Evolutionary conservation across 2,888 invertebrate species (phyloP).

Genomic region (Machimus atricapillus): DNA sequence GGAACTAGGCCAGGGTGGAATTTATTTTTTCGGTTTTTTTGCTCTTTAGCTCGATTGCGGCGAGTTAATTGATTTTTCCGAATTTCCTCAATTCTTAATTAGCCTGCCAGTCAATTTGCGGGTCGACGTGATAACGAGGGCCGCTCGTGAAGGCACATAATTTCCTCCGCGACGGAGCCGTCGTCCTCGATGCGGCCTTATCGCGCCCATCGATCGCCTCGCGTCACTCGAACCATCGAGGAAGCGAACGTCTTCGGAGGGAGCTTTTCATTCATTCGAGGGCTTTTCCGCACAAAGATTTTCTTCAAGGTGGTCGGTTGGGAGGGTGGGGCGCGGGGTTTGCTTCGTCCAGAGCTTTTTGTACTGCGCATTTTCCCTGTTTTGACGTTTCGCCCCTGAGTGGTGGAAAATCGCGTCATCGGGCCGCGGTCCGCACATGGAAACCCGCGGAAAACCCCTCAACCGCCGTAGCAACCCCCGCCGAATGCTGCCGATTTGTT

Average conservation of each 20-base stretch:
- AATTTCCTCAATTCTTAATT: not conserved
- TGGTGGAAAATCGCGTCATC: conserved; percentile 31
- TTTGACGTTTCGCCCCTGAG: conserved; percentile 8
- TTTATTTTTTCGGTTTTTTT: not conserved
- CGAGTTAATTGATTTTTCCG: not conserved
- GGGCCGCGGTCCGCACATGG: not conserved
- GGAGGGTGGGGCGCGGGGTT: not conserved
- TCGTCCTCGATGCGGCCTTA: not conserved
- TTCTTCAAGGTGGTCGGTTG: not conserved
- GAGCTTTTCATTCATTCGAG: conserved; percentile 23
- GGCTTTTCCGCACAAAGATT: not conserved
- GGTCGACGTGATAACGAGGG: not conserved
- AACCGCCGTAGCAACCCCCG: not conserved
- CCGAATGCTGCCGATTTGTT: conserved; percentile 17
- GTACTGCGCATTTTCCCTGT: not conserved
- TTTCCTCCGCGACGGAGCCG: not conserved
- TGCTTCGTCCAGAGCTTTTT: not conserved
- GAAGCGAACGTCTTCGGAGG: not conserved
- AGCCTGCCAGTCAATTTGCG: not conserved
- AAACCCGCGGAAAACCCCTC: not conserved
- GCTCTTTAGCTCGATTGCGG: not conserved
- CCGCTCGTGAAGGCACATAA: not conserved
- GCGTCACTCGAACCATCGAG: not conserved
- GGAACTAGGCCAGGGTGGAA: not conserved
- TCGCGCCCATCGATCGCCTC: not conserved